phyloP scores from a whole-genome alignment of 2,888 invertebrate genomes.

The Ashinkailepas kermadecensis region DNA sequence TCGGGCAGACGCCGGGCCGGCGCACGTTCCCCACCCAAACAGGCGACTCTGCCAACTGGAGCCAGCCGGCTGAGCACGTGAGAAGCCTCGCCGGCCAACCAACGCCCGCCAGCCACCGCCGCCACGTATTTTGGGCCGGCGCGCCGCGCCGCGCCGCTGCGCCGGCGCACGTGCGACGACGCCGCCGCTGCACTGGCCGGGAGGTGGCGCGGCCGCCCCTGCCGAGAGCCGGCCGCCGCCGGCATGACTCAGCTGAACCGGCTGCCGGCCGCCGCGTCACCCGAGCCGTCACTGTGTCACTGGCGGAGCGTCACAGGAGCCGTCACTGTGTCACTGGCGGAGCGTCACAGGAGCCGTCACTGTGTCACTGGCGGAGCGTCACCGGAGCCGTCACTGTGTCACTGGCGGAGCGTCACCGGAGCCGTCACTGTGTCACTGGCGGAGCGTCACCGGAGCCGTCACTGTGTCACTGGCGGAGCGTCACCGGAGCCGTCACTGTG shows the following conservation, averaged over 20 bases:
- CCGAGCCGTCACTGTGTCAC: neutral
- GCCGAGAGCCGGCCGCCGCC: neutral
- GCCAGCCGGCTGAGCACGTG: neutral
- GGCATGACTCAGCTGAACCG: neutral
- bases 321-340: neutral
- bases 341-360: too few species aligned
- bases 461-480: neutral
- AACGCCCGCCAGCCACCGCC: neutral
- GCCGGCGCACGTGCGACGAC: slow-evolving; percentile 13
- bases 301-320: neutral
- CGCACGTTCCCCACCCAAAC: slow-evolving; percentile 17
- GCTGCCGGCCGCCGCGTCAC: neutral
- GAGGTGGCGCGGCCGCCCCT: neutral
- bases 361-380: too few species aligned
- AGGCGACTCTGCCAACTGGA: slow-evolving; percentile 11
- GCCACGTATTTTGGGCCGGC: slow-evolving; percentile 9
- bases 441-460: neutral
- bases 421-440: too few species aligned
- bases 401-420: too few species aligned
- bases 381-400: too few species aligned
- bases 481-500: too few species aligned
- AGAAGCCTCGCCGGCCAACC: neutral
- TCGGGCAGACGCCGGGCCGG: neutral
- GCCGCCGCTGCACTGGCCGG: neutral
- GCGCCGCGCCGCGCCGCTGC: neutral